These are phyloP conservation scores for Simalia tracyae DNA, from an alignment of 2,797 vertebrate genomes.

Conservation along the genomic window DNA sequence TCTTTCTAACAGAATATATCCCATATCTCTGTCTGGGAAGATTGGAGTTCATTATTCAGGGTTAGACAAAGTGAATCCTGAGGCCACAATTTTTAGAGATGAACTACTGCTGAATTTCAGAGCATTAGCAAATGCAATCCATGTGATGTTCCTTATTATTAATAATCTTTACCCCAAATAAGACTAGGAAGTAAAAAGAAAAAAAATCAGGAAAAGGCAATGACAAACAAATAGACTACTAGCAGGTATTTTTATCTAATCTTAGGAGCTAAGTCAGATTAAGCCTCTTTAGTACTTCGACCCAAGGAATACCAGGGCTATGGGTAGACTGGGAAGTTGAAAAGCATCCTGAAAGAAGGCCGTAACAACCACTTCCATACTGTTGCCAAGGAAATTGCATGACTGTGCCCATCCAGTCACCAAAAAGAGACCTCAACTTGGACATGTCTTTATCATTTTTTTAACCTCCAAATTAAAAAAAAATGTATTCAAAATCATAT, in stretches of 20 bases:
- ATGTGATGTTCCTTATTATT: not conserved
- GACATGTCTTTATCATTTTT: too few species aligned
- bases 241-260: not conserved
- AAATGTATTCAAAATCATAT: not conserved
- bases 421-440: too few species aligned
- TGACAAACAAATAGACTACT: not conserved
- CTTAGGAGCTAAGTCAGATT: not conserved
- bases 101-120: not conserved
- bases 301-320: not conserved
- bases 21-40: not conserved
- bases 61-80: not conserved
- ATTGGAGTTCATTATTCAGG: not conserved
- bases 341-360: not conserved
- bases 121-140: not conserved
- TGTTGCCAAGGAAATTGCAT: not conserved
- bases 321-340: not conserved
- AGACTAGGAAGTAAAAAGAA: not conserved
- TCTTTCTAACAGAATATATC: not conserved
- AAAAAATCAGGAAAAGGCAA: not conserved
- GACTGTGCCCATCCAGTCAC: too few species aligned
- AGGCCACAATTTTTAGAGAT: not conserved
- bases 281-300: not conserved
- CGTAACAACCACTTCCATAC: not conserved
- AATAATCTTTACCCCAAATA: not conserved
- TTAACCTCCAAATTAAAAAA: not conserved